Conservation (phyloP, 2,888 invertebrate genomes). For the Cheilosia scutellata region DNA sequence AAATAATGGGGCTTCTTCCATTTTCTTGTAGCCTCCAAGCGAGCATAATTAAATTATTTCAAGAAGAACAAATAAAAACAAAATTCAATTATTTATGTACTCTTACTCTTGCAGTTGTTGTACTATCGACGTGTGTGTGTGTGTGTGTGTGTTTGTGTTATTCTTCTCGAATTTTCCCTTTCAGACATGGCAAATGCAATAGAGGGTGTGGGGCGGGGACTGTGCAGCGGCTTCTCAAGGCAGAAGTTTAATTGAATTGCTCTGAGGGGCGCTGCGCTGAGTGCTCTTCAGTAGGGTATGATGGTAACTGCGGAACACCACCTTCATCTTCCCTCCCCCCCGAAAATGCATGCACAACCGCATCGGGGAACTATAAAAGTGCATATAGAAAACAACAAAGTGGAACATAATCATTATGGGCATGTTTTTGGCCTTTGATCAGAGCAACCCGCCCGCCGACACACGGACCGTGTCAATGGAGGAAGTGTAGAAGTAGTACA, state of each 20-base stretch:
- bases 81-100: slow-evolving; percentile 74
- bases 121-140: background rate
- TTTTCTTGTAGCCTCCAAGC: slow-evolving; percentile 52
- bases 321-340: slow-evolving; percentile 31
- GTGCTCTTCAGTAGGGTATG: background rate
- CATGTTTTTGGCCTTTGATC: slow-evolving; percentile 67
- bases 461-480: slow-evolving; percentile 30
- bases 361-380: slow-evolving; percentile 9
- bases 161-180: slow-evolving; percentile 13
- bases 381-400: slow-evolving; percentile 45
- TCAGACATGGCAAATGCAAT: background rate
- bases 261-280: slow-evolving; percentile 43
- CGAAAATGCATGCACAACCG: slow-evolving; percentile 15
- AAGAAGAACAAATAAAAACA: slow-evolving; percentile 74
- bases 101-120: slow-evolving; percentile 37
- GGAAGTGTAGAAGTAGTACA: slow-evolving; percentile 39
- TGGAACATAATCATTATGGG: slow-evolving; percentile 61
- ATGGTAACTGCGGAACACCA: slow-evolving; percentile 14
- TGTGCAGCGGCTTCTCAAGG: background rate
- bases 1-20: slow-evolving; percentile 14
- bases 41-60: slow-evolving; percentile 73
- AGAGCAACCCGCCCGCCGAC: slow-evolving; percentile 4
- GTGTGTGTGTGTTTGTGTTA: background rate
- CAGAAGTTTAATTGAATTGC: slow-evolving; percentile 65
- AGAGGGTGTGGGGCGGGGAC: background rate